These are phyloP conservation scores for Podabrus alpinus DNA, from an alignment of 2,888 invertebrate species.

Conservation along the genomic window DNA sequence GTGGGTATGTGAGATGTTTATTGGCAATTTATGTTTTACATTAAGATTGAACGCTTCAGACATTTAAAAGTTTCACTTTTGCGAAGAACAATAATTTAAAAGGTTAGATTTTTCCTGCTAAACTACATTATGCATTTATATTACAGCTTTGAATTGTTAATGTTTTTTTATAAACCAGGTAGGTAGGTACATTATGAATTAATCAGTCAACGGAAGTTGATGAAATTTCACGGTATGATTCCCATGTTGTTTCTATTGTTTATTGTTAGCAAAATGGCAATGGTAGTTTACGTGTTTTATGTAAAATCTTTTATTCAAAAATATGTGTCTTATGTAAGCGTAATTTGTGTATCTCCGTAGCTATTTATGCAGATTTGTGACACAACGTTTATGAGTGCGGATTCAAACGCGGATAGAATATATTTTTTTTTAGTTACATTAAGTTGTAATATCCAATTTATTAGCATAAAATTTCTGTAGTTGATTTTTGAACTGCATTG, in stretches of 20 bases:
- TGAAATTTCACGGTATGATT: neutral
- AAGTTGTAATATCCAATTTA: neutral
- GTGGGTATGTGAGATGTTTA: neutral
- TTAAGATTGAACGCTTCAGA: neutral
- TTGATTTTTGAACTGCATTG: neutral
- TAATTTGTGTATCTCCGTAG: neutral
- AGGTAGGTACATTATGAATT: neutral
- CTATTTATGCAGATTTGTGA: neutral
- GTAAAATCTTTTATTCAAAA: neutral
- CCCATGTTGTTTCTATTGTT: slow-evolving; percentile 2
- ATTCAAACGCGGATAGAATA: neutral
- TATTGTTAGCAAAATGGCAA: neutral
- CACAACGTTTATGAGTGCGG: neutral
- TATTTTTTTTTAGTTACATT: neutral
- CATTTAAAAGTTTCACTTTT: neutral
- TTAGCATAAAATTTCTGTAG: neutral
- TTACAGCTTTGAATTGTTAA: neutral
- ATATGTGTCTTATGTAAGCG: neutral
- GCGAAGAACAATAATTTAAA: neutral
- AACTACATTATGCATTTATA: neutral
- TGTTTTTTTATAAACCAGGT: neutral
- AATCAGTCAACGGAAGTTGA: slow-evolving; percentile 4
- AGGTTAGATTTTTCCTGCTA: neutral
- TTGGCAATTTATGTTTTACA: neutral
- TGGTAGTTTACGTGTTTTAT: slow-evolving; percentile 1